Conservation (phyloP, 1,140 invertebrate genomes). For the Oreohelix idahoensis region DNA sequence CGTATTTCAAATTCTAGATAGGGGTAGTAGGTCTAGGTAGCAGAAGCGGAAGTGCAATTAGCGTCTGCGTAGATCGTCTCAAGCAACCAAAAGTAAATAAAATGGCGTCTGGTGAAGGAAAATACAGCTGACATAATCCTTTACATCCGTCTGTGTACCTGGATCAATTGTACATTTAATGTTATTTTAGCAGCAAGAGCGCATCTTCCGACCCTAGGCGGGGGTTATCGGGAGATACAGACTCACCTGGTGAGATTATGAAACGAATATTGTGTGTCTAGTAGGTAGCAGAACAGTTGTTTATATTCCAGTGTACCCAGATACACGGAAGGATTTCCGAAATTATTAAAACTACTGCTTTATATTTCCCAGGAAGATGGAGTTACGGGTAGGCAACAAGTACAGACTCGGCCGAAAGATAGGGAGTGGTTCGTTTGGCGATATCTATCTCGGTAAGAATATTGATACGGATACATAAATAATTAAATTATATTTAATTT, state of each 20-base stretch:
- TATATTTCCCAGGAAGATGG: constrained; percentile 79
- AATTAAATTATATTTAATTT: too few species aligned
- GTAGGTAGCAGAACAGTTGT: not conserved
- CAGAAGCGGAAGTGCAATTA: constrained; percentile 24
- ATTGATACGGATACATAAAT: too few species aligned
- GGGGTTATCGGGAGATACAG: constrained; percentile 20
- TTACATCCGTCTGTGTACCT: constrained; percentile 18
- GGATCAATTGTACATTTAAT: constrained; percentile 18
- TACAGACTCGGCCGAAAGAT: constrained; percentile 98
- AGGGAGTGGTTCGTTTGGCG: constrained; percentile 97
- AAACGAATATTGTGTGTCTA: not conserved
- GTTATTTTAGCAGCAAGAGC: constrained; percentile 3
- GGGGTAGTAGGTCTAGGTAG: not conserved
- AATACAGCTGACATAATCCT: constrained; percentile 31
- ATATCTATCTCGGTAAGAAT: constrained; percentile 92
- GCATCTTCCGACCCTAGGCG: constrained; percentile 39
- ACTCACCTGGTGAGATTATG: not conserved
- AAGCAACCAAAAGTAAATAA: constrained; percentile 42
- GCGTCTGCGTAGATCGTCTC: constrained; percentile 36
- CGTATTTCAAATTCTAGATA: not conserved
- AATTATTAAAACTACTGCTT: not conserved
- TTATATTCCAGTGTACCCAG: not conserved
- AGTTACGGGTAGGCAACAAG: constrained; percentile 96
- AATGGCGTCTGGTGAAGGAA: constrained; percentile 27
- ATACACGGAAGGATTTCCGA: not conserved